Evolutionary conservation across 92 coral and sea anemone species (phyloP), one percentile per base, ranked within the genome.

Genomic region (Pocillopora grandis): DNA sequence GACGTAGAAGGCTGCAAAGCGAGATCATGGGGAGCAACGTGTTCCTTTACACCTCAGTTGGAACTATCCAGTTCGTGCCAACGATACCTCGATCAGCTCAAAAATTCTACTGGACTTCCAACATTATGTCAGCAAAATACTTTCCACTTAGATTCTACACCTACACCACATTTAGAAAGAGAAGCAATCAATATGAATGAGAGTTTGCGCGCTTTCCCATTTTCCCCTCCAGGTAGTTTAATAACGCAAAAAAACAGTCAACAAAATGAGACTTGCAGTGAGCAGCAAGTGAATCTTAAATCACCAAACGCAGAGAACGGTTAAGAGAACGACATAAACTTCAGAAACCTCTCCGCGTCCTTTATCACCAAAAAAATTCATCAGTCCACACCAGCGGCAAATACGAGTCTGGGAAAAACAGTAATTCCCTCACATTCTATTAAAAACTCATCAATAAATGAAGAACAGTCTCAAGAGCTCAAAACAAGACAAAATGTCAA

Each of bases 41-140:
- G 61, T 42, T 5, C 19, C 17, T 18, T 5, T 7, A 63, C 21
- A n/a, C 62, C 82, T 11, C 82, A 23, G 9, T 27, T 78, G 12
- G 82, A 78, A 49, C 31, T 78, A 27, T 78, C 82, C 21, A 37
- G 15, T 20, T 14, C 61, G 37, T 78, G 82, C 52, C 82, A 63
- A 62, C 72, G 11, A 20, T 78, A 78, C 37, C 72, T 78, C 33
- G n/a, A 42, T 64, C 82, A 65, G 49, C 72, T 78, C 20, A 64
- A 72, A 52, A 63, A 52, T 13, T 78, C 60, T 12, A 20, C 68
- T 6, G 63, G 58, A 57, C 36, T 37, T 20, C 72, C 5, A 14
- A 12, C 12, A n/a, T 10, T 42, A 13, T 0, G 61, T 61, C 69
- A 60, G 3, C 23, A 60, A 1, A 61, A 61, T 35, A 35, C 58